A percentile compares a stretch with the other conserved stretches of the same genome.
phyloP scores from a whole-genome alignment of 2,113 vertebrate species.

The human (Homo sapiens) region GRCh38 chr1:37778501-37779000 shows the following conservation, averaged over 20 bases:
- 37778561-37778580: constrained; percentile 94
- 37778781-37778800: constrained; percentile 91
- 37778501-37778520: constrained; percentile 90
- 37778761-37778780: constrained; percentile 90
- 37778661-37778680: constrained; percentile 91
- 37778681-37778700: constrained; percentile 94
- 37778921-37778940: constrained; percentile 94
- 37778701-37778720: constrained; percentile 96
- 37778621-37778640: constrained; percentile 92
- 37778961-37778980: constrained; percentile 96
- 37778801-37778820: constrained; percentile 93
- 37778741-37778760: constrained; percentile 95
- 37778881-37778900: constrained; percentile 96
- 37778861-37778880: constrained; percentile 93
- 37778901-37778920: constrained; percentile 97
- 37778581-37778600: constrained; percentile 91
- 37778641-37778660: constrained; percentile 89
- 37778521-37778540: constrained; percentile 87
- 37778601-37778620: constrained; percentile 90
- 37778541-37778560: constrained; percentile 85
- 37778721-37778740: constrained; percentile 95
- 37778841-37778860: constrained; percentile 95
- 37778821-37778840: constrained; percentile 93
- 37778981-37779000: constrained; percentile 96
- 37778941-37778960: constrained; percentile 97